phyloP scores from a whole-genome alignment of 2,113 vertebrate species.

The Dinomys branickii region DNA sequence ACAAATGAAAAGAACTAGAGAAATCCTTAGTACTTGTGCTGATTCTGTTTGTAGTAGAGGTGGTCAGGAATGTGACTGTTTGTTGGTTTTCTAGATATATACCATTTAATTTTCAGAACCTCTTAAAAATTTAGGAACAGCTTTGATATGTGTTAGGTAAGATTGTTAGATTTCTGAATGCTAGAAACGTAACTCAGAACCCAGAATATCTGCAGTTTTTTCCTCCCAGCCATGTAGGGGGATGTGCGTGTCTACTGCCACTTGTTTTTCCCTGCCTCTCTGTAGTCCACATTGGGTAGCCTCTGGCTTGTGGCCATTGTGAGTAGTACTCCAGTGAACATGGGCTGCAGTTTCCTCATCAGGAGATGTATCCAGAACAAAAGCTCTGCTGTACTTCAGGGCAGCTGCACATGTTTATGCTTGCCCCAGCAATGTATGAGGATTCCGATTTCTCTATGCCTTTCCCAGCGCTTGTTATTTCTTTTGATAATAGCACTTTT shows the following conservation, averaged over 20 bases:
- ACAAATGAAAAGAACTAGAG: background rate
- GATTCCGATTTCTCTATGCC: background rate
- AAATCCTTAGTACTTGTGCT: background rate
- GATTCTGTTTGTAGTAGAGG: background rate
- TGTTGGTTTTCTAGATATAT: background rate
- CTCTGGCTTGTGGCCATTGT: background rate
- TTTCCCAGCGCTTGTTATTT: background rate
- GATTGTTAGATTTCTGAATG: background rate
- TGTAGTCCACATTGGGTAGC: background rate
- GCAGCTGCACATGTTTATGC: background rate
- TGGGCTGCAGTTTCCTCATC: background rate
- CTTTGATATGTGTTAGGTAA: background rate
- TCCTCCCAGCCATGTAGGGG: background rate
- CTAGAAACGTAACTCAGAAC: background rate
- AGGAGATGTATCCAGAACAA: background rate
- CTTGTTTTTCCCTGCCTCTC: background rate
- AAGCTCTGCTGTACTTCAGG: background rate
- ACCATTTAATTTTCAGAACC: background rate
- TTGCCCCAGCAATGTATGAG: background rate
- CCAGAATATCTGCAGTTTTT: slow-evolving; percentile 5
- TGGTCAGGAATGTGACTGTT: background rate
- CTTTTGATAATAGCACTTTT: background rate
- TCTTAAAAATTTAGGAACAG: background rate
- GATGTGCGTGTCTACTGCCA: background rate
- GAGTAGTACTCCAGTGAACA: background rate